A percentile compares a stretch with the other conserved stretches of the same genome.
phyloP scores from a whole-genome alignment of 2,113 vertebrate genomes.

The Rhinolophus ferrumequinum region DNA sequence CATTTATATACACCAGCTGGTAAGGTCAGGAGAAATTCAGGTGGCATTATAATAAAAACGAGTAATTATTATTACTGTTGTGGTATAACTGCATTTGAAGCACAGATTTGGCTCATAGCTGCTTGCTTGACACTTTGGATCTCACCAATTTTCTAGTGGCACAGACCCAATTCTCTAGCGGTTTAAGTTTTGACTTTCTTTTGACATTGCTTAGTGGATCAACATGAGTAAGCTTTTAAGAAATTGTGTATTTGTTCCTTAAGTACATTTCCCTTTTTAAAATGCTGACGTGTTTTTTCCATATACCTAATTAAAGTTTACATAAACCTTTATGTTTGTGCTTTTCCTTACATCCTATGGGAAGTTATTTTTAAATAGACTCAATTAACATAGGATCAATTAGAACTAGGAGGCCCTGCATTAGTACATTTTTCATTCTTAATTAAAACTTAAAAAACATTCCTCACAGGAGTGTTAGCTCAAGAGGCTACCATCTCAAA shows the following conservation, averaged over 20 bases:
- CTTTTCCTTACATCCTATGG: slow-evolving; percentile 26
- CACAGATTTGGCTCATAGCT: slow-evolving; percentile 30
- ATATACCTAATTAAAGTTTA: slow-evolving; percentile 25
- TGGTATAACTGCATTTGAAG: slow-evolving; percentile 54
- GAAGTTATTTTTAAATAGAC: slow-evolving; percentile 42
- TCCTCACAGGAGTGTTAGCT: background rate
- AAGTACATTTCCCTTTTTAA: slow-evolving; percentile 63
- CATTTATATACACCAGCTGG: background rate
- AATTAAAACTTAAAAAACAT: slow-evolving; percentile 66
- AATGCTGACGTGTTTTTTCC: slow-evolving; percentile 49
- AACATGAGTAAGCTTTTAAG: slow-evolving; percentile 54
- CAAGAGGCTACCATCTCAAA: background rate
- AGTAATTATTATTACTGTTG: slow-evolving; percentile 45
- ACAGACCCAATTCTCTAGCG: slow-evolving; percentile 45
- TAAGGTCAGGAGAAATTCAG: slow-evolving; percentile 47
- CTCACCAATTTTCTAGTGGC: slow-evolving; percentile 37
- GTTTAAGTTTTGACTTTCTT: slow-evolving; percentile 61
- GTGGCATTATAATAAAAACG: slow-evolving; percentile 60
- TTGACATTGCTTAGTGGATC: slow-evolving; percentile 63
- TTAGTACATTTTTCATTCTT: slow-evolving; percentile 58
- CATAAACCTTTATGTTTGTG: slow-evolving; percentile 47
- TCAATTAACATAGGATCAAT: slow-evolving; percentile 59
- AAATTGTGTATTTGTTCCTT: slow-evolving; percentile 56
- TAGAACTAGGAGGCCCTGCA: background rate
- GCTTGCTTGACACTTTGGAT: slow-evolving; percentile 30